phyloP scores from a whole-genome alignment of 1,140 invertebrate species.

The Prorops nasuta region DNA sequence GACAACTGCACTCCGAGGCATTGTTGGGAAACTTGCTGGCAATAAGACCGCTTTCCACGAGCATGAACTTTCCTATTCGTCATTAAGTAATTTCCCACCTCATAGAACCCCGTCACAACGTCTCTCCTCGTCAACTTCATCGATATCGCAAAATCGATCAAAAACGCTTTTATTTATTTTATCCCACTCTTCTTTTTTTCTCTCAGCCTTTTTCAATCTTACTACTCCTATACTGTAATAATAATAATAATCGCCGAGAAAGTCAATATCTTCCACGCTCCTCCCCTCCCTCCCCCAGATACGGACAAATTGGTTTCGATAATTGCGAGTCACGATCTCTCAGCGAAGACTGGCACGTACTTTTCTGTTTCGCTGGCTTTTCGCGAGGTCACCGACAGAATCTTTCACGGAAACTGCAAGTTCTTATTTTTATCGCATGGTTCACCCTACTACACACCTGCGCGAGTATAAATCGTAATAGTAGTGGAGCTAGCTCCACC shows the following conservation, averaged over 20 bases:
- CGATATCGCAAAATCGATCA: not conserved
- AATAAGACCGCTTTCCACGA: not conserved
- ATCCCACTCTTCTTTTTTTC: constrained; percentile 10
- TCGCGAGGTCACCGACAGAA: too few relatives aligned
- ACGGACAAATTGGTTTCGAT: constrained; percentile 26
- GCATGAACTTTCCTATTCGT: constrained; percentile 13
- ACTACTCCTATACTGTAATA: too few relatives aligned
- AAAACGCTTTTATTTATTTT: not conserved
- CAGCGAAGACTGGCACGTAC: constrained; percentile 16
- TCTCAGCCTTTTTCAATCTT: not conserved
- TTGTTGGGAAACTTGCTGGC: not conserved
- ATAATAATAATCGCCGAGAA: too few relatives aligned
- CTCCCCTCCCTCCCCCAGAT: not conserved
- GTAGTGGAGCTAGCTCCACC: too few relatives aligned
- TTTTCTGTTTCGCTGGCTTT: too few relatives aligned
- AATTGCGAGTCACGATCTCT: constrained; percentile 23
- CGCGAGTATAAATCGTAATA: too few relatives aligned
- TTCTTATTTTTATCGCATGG: too few relatives aligned
- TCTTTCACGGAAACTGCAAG: too few relatives aligned
- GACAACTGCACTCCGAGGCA: not conserved
- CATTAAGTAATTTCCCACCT: constrained; percentile 9
- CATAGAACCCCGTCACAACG: not conserved
- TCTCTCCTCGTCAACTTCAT: not conserved
- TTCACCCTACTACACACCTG: too few relatives aligned
- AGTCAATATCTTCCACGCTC: too few relatives aligned